Evolutionary conservation across 2,888 invertebrate species (phyloP).

Genomic region (Troilus luridus): DNA sequence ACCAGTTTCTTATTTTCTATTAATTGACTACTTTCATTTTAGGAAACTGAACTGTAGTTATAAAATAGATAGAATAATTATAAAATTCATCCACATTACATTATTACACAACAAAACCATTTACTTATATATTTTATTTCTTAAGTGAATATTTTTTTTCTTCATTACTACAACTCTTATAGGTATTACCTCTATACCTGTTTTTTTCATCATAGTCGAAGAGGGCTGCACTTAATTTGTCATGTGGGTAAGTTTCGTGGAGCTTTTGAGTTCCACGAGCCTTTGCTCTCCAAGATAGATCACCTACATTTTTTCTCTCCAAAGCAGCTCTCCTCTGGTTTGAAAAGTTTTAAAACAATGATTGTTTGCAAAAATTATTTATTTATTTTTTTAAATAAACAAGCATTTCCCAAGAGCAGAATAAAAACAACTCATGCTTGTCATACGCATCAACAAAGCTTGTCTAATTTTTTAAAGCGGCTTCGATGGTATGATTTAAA

Average conservation of each 20-base stretch:
- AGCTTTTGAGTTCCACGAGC: conserved; percentile 55
- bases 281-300: conserved; percentile 43
- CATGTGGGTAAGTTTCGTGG: conserved; percentile 55
- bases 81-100: neutral
- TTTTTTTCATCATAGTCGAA: conserved; percentile 70
- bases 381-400: neutral
- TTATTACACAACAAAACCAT: neutral
- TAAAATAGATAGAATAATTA: neutral
- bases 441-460: neutral
- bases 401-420: neutral
- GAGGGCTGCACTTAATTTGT: conserved; percentile 56
- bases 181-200: conserved; percentile 72
- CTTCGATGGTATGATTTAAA: neutral
- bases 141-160: neutral
- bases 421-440: neutral
- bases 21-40: neutral
- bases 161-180: conserved; percentile 12
- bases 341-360: conserved; percentile 47
- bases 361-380: neutral
- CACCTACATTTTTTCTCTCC: conserved; percentile 53
- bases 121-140: neutral
- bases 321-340: conserved; percentile 57
- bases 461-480: neutral
- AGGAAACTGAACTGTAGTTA: neutral
- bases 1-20: neutral